Evolutionary conservation across 2,888 invertebrate species (phyloP).

Genomic region (Osedax frankpressi): DNA sequence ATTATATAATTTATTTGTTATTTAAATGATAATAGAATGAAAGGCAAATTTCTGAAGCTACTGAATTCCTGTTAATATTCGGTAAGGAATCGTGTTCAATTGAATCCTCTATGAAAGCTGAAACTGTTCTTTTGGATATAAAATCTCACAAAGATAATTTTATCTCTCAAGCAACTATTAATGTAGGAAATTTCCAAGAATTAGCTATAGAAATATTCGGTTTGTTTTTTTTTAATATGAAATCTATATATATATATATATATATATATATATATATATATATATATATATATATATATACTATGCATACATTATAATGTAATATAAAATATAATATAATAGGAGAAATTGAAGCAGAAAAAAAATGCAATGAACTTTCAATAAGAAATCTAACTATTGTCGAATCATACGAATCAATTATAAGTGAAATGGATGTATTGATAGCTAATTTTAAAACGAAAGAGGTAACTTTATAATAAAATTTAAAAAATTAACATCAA

Average conservation of each 20-base stretch:
- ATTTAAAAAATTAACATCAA: background rate
- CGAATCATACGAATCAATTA: background rate
- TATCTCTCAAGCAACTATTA: background rate
- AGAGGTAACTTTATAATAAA: constrained; percentile 28
- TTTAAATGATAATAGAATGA: constrained; percentile 50
- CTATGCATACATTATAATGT: too few relatives aligned
- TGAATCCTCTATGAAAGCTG: constrained; percentile 54
- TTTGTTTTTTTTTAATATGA: too few relatives aligned
- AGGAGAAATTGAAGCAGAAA: background rate
- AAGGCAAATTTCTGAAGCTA: constrained; percentile 60
- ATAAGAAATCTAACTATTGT: background rate
- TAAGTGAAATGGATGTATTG: constrained; percentile 53
- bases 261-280: too few relatives aligned
- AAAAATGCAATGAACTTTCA: background rate
- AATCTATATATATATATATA: too few relatives aligned
- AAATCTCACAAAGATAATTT: background rate
- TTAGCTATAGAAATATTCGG: background rate
- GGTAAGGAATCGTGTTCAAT: constrained; percentile 57
- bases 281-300: too few relatives aligned
- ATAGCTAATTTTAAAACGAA: constrained; percentile 51
- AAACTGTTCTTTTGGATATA: constrained; percentile 23
- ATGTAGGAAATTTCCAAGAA: background rate
- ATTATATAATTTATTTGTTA: background rate
- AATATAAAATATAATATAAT: too few relatives aligned
- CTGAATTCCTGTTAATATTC: constrained; percentile 55